Evolutionary conservation across 1,140 invertebrate species (phyloP).

Genomic region (Lamellibrachia luymesi): DNA sequence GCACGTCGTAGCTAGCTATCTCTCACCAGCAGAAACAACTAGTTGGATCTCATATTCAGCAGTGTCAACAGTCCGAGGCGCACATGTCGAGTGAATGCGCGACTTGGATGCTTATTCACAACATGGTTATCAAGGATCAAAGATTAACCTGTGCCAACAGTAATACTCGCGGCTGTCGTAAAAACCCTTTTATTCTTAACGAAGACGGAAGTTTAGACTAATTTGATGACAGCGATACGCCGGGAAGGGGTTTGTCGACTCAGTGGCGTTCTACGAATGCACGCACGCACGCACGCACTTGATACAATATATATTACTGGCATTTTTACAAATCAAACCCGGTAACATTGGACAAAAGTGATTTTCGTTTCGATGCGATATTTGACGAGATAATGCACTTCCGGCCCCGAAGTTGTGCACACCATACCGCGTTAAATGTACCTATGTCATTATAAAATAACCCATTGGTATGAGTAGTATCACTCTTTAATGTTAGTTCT

Average conservation of each 20-base stretch:
- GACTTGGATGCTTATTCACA: neutral
- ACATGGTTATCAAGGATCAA: neutral
- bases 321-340: too few relatives aligned
- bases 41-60: neutral
- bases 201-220: neutral
- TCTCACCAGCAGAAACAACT: neutral
- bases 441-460: too few relatives aligned
- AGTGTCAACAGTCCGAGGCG: neutral
- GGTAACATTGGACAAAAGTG: too few relatives aligned
- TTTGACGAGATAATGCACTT: too few relatives aligned
- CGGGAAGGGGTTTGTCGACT: neutral
- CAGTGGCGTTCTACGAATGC: neutral
- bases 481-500: too few relatives aligned
- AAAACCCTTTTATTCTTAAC: neutral
- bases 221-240: neutral
- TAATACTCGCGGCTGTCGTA: neutral
- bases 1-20: neutral
- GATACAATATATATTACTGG: too few relatives aligned
- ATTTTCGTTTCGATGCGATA: too few relatives aligned
- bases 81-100: neutral
- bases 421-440: too few relatives aligned
- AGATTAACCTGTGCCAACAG: neutral
- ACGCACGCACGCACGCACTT: too few relatives aligned
- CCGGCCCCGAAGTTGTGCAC: too few relatives aligned
- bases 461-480: too few relatives aligned